phyloP scores from a whole-genome alignment of 92 coral and sea anemone species.

The Anthopleura xanthogrammica region DNA sequence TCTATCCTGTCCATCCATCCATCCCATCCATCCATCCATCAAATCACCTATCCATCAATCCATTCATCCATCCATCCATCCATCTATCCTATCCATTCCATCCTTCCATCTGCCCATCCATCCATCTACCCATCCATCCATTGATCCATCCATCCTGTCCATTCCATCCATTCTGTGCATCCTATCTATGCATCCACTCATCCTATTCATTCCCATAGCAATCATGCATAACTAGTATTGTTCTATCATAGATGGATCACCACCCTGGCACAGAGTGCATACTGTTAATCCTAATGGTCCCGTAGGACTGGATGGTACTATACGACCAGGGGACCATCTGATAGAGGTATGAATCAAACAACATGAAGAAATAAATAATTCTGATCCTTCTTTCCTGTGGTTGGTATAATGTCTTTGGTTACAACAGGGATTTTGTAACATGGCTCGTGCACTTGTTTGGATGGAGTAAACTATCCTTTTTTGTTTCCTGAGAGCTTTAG shows the following conservation, averaged over 20 bases:
- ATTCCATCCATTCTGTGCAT: neutral
- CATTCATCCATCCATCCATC: neutral
- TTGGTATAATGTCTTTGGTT: no score
- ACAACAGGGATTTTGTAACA: no score
- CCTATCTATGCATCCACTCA: neutral
- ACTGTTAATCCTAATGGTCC: slow-evolving; percentile 97
- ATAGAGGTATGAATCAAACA: slow-evolving; percentile 57
- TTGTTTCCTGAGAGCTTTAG: no score
- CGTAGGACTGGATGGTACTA: slow-evolving; percentile 84
- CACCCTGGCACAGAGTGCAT: slow-evolving; percentile 92
- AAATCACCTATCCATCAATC: no score
- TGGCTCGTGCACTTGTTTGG: no score
- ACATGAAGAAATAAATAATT: neutral
- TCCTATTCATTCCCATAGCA: neutral
- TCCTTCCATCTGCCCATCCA: neutral
- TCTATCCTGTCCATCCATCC: no score
- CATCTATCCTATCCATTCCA: neutral
- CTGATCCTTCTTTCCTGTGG: no score
- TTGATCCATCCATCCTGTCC: neutral
- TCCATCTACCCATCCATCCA: neutral
- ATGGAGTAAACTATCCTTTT: no score
- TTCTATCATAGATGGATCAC: slow-evolving; percentile 56
- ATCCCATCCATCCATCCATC: no score
- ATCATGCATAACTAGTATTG: neutral
- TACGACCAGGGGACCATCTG: slow-evolving; percentile 83